phyloP scores from a whole-genome alignment of 2,888 invertebrate species.

The Lasioglossum malachurum region DNA sequence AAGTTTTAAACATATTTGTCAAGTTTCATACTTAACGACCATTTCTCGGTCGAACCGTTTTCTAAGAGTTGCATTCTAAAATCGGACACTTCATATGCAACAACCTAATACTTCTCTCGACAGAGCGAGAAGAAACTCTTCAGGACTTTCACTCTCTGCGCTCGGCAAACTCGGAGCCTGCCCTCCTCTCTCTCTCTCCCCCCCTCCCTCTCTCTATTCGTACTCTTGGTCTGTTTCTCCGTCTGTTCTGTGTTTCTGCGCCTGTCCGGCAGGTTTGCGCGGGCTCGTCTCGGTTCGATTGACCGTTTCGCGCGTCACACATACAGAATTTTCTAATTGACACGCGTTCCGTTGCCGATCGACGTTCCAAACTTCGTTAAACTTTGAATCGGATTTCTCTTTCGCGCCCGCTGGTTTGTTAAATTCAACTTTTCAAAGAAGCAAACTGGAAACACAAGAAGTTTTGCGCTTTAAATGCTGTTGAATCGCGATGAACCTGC shows the following conservation, averaged over 20 bases:
- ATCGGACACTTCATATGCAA: too few species aligned
- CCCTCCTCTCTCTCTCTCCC: slow-evolving; percentile 28
- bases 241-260: neutral
- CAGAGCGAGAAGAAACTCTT: slow-evolving; percentile 52
- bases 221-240: neutral
- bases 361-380: neutral
- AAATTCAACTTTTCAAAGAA: neutral
- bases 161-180: slow-evolving; percentile 27
- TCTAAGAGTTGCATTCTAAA: too few species aligned
- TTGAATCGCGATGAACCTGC: too few species aligned
- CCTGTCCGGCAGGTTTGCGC: neutral
- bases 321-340: slow-evolving; percentile 32
- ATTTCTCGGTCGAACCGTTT: too few species aligned
- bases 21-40: too few species aligned
- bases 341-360: neutral
- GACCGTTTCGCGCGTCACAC: slow-evolving; percentile 14
- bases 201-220: slow-evolving; percentile 7
- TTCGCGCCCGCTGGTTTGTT: neutral
- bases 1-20: too few species aligned
- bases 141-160: slow-evolving; percentile 63
- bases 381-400: neutral
- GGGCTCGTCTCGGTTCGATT: slow-evolving; percentile 32
- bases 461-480: neutral
- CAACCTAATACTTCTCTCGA: neutral
- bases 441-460: neutral